Conservation (phyloP, 2,888 invertebrate genomes). For the Mimas tiliae region DNA sequence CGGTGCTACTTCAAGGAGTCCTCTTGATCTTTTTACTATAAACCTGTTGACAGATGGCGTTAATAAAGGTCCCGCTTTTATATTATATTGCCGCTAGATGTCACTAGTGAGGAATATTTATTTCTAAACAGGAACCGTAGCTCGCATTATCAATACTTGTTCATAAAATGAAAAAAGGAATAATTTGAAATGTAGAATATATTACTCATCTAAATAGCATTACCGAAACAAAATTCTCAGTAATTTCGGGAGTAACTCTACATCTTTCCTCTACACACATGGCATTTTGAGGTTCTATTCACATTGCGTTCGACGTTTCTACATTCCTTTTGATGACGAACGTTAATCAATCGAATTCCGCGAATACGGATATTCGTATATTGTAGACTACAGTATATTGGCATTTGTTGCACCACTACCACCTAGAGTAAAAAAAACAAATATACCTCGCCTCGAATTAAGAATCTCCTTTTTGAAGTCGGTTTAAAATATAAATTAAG, state of each 20-base stretch:
- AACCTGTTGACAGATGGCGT: slow-evolving; percentile 12
- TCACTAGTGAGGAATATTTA: not conserved
- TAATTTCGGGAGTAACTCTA: not conserved
- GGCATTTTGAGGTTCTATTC: not conserved
- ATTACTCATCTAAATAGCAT: no score
- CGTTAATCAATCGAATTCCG: not conserved
- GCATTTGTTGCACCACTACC: no score
- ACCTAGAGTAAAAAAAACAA: no score
- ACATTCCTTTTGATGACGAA: not conserved
- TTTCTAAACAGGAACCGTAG: not conserved
- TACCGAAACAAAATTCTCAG: not conserved
- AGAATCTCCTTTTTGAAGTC: no score
- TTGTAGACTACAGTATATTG: no score
- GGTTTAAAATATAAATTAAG: no score
- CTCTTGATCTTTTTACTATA: not conserved
- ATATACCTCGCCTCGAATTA: no score
- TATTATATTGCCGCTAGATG: slow-evolving; percentile 2
- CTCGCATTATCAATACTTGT: no score
- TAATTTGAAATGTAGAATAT: no score
- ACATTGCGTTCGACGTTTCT: not conserved
- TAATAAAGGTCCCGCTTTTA: not conserved
- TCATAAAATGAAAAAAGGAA: no score
- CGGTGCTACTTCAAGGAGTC: not conserved
- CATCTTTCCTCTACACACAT: no score
- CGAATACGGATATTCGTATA: not conserved